Conservation (phyloP, 2,888 invertebrate species). For the Tenthredo distinguenda region DNA sequence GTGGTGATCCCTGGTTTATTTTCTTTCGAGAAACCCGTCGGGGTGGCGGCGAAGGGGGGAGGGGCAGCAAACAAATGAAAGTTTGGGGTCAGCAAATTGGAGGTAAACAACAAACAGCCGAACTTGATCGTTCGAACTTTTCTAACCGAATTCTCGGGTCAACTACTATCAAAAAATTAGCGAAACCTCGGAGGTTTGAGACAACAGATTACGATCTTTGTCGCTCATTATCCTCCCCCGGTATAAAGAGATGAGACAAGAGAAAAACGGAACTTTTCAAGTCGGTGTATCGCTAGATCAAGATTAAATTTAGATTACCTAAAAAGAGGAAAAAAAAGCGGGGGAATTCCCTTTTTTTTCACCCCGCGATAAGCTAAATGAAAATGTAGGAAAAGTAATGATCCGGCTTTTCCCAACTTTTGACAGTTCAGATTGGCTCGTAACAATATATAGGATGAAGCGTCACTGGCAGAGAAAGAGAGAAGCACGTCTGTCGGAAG, state of each 20-base stretch:
- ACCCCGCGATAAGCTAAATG: neutral
- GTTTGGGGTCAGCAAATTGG: slow-evolving; percentile 33
- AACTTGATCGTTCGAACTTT: slow-evolving; percentile 29
- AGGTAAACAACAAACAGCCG: slow-evolving; percentile 32
- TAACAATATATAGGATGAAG: neutral
- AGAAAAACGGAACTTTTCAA: neutral
- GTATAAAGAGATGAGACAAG: neutral
- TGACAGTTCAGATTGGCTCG: neutral
- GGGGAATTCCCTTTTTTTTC: neutral
- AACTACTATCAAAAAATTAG: slow-evolving; percentile 12
- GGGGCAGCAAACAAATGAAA: slow-evolving; percentile 5
- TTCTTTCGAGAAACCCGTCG: neutral
- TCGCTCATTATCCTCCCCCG: neutral
- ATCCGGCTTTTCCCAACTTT: neutral
- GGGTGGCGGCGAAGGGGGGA: neutral
- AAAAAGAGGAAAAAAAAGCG: neutral
- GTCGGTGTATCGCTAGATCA: neutral
- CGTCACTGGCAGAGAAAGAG: neutral
- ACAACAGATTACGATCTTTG: slow-evolving; percentile 13
- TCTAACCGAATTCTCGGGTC: neutral
- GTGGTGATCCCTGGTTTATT: slow-evolving; percentile 20
- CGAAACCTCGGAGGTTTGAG: neutral
- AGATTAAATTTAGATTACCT: neutral
- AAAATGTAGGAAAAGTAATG: slow-evolving; percentile 2
- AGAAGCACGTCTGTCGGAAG: neutral